Evolutionary conservation across 2,888 invertebrate species (phyloP), one percentile per base, ranked within the genome.

Genomic region (Anoncus sp.): DNA sequence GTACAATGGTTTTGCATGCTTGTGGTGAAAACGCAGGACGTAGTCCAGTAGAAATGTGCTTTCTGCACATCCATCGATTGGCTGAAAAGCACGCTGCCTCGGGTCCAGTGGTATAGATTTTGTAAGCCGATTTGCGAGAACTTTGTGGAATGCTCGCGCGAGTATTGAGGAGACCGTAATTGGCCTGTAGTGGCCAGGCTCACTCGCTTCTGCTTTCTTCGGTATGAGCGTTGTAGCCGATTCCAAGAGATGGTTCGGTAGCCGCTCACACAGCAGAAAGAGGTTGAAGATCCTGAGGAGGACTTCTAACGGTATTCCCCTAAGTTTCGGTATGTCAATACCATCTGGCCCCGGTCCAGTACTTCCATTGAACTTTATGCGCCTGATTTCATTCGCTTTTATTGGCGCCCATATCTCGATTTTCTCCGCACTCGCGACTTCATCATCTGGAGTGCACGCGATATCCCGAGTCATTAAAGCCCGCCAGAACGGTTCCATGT

Each of bases 1-100:
- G 80, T 87, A 91, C 79, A 90, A 84, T 55, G 86, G 85, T n/a
- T 84, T 87, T 74, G 72, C 51, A 0, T 82, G 79, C 53, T 78
- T 63, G 59, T 86, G 78, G 45, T 88, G 80, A 10, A 85, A 40
- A 76, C 51, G 40, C 3, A 78, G 51, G 5, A 77, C 31, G 6
- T 70, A 27, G n/a, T 81, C 73, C 7, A 81, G 51, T 3, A 78
- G 53, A 10, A 66, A 70, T 18, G 65, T 45, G 35, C 73, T 79
- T 14, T 76, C 79, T 0, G 66, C 20, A 14, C 71, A 60, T 0
- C 77, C 77, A n/a, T 74, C 77, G 5, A 62, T 55, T 2, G 70
- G 70, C 7, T 12, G 65, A 18, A 79, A 77, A 1, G 72, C 76
- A 10, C 47, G 69, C 53, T 74, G 67, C 7, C 67, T 49, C 1